These are phyloP conservation scores for Drosophila bipectinata DNA, from an alignment of 1,140 invertebrate genomes.

Conservation along the genomic window DNA sequence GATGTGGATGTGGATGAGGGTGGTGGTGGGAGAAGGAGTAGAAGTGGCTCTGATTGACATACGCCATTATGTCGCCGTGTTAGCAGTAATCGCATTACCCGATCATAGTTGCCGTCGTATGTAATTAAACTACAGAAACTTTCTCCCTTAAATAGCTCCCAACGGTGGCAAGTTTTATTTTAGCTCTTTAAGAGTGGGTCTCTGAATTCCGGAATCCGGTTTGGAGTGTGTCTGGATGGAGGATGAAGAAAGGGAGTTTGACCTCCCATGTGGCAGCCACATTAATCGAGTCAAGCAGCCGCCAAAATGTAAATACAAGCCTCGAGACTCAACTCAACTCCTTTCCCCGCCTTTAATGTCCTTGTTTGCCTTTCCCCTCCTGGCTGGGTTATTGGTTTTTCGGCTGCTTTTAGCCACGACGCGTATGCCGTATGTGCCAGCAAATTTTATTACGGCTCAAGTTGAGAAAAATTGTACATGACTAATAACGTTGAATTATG, in stretches of 20 bases:
- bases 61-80: conserved; percentile 33
- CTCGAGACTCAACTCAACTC: conserved; percentile 15
- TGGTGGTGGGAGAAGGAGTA: background rate
- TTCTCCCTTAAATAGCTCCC: conserved; percentile 17
- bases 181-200: conserved; percentile 10
- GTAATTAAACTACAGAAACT: conserved; percentile 63
- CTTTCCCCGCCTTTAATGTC: background rate
- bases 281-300: conserved; percentile 53
- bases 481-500: conserved; percentile 68
- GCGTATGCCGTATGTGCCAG: conserved; percentile 32
- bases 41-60: conserved; percentile 21
- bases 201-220: no score
- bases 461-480: conserved; percentile 73
- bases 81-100: conserved; percentile 69
- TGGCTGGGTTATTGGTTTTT: conserved; percentile 41
- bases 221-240: background rate
- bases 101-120: conserved; percentile 62
- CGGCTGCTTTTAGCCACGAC: conserved; percentile 27
- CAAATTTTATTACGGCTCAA: conserved; percentile 68
- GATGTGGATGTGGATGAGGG: no score
- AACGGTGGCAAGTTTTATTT: conserved; percentile 16
- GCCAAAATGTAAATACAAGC: conserved; percentile 50
- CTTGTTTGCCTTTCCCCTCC: conserved; percentile 6
- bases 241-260: conserved; percentile 5
- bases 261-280: conserved; percentile 31